A percentile compares a stretch with the other conserved stretches of the same genome.
Conservation (phyloP, 2,113 vertebrate genomes). For the Chaetorhynchus papuensis region DNA sequence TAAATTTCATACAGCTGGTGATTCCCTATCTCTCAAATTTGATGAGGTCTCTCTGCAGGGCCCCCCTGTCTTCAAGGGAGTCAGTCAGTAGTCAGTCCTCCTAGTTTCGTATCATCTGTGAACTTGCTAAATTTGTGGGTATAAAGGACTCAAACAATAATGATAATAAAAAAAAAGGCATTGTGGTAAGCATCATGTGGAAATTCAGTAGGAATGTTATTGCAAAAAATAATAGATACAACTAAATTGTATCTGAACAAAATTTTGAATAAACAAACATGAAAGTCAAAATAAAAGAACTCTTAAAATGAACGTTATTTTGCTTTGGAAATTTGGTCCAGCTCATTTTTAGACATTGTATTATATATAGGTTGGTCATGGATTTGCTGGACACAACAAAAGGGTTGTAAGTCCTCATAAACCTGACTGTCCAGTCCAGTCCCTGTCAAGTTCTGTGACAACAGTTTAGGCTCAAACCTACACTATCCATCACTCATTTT, state of each 20-base stretch:
- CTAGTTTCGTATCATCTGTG: not conserved
- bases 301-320: accelerated
- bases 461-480: not conserved
- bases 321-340: not conserved
- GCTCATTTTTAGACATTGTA: not conserved
- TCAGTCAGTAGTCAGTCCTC: not conserved
- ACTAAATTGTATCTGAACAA: not conserved
- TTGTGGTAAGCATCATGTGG: not conserved
- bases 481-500: not conserved
- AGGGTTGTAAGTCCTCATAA: not conserved
- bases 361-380: not conserved
- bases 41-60: not conserved
- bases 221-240: not conserved
- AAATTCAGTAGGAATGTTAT: not conserved
- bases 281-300: not conserved
- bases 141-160: not conserved
- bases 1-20: not conserved
- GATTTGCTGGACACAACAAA: not conserved
- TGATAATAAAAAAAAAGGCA: not conserved
- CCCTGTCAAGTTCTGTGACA: accelerated
- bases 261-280: not conserved
- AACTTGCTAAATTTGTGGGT: not conserved
- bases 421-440: not conserved
- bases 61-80: not conserved
- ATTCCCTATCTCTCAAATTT: not conserved